These are phyloP conservation scores for Cartodere bifasciata DNA, from an alignment of 2,888 invertebrate genomes.

Conservation along the genomic window DNA sequence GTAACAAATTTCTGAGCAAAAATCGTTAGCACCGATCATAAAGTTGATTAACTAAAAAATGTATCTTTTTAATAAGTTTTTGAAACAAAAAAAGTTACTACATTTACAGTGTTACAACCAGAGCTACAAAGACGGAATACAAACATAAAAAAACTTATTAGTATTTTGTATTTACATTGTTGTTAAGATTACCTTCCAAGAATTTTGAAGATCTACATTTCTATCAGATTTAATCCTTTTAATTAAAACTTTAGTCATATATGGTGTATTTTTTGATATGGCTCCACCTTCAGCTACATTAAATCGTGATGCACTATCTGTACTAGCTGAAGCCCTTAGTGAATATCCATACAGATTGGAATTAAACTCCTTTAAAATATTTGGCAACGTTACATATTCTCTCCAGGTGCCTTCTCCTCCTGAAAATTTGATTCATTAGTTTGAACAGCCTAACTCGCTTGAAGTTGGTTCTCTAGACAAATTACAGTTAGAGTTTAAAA, in stretches of 20 bases:
- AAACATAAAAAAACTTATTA: too few relatives aligned
- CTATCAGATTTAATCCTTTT: conserved; percentile 40
- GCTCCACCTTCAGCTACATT: conserved; percentile 49
- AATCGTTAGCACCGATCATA: conserved; percentile 49
- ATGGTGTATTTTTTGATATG: conserved; percentile 43
- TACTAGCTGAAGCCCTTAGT: conserved; percentile 36
- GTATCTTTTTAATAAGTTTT: background rate
- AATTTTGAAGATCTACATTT: conserved; percentile 39
- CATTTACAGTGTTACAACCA: too few relatives aligned
- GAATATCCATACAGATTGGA: conserved; percentile 50
- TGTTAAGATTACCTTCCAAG: conserved; percentile 56
- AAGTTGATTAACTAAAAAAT: conserved; percentile 40
- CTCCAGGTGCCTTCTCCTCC: conserved; percentile 43
- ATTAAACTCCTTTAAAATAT: conserved; percentile 51
- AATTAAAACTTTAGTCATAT: conserved; percentile 42
- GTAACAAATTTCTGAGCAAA: conserved; percentile 45
- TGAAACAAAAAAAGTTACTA: background rate
- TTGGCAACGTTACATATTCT: conserved; percentile 42
- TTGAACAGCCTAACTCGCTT: too few relatives aligned
- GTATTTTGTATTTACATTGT: too few relatives aligned
- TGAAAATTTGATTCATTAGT: too few relatives aligned
- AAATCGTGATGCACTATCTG: conserved; percentile 36
- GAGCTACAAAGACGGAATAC: too few relatives aligned
- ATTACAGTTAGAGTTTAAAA: too few relatives aligned
- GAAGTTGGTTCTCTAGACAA: too few relatives aligned